Conservation (phyloP, 2,888 invertebrate genomes). For the Caenorhabditis sp. region DNA sequence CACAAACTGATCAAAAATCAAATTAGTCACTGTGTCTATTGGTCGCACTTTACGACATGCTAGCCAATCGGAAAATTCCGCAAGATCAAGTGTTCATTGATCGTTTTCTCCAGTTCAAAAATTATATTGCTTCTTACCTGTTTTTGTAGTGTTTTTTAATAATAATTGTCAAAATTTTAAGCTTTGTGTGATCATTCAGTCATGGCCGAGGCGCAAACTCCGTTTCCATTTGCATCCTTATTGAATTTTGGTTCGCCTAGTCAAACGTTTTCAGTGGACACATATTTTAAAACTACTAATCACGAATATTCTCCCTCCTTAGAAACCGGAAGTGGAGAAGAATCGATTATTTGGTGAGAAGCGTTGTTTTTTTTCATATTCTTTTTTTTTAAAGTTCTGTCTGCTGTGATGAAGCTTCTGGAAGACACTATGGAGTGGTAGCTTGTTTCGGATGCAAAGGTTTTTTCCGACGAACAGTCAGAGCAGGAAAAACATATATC, state of each 20-base stretch:
- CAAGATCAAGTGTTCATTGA: too few species aligned
- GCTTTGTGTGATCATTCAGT: constrained; percentile 24
- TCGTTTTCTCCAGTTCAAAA: too few species aligned
- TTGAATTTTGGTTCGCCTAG: constrained; percentile 66
- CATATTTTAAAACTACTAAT: too few species aligned
- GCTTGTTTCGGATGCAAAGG: constrained; percentile 83
- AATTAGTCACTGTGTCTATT: too few species aligned
- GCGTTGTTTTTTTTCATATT: neutral
- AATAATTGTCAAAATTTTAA: neutral
- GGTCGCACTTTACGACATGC: too few species aligned
- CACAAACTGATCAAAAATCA: too few species aligned
- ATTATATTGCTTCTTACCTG: constrained; percentile 8
- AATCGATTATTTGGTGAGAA: constrained; percentile 67
- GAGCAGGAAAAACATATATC: constrained; percentile 78
- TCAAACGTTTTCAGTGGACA: constrained; percentile 58
- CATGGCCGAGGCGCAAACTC: constrained; percentile 60
- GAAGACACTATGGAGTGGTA: constrained; percentile 81
- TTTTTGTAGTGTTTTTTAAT: neutral
- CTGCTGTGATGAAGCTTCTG: constrained; percentile 80
- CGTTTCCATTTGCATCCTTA: constrained; percentile 69
- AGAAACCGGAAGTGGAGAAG: constrained; percentile 48
- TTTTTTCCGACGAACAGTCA: constrained; percentile 79
- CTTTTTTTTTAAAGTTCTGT: constrained; percentile 72
- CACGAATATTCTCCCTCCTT: constrained; percentile 62
- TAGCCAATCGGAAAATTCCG: too few species aligned